Evolutionary conservation across 2,797 vertebrate genomes (phyloP).

Genomic region (Eulemur coronatus): DNA sequence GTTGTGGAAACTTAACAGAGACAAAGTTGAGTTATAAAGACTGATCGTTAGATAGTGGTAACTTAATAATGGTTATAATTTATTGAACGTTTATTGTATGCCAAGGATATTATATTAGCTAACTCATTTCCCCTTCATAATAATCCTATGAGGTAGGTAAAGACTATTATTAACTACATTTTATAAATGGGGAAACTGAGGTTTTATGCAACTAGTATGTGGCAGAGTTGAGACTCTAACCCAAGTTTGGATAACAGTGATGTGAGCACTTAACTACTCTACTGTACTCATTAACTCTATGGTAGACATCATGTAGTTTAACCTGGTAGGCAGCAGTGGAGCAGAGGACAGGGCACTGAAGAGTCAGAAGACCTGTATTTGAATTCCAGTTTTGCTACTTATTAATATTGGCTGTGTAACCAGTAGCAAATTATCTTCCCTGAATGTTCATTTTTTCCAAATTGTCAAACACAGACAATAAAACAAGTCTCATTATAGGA

Average conservation of each 20-base stretch:
- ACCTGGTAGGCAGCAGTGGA: background rate
- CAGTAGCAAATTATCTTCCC: background rate
- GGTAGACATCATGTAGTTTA: background rate
- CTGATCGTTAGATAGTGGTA: background rate
- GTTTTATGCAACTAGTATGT: background rate
- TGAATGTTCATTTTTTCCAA: background rate
- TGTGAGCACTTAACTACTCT: background rate
- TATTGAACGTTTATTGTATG: background rate
- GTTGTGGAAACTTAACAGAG: background rate
- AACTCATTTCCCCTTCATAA: background rate
- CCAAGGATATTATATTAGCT: background rate
- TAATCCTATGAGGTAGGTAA: background rate
- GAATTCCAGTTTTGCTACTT: background rate
- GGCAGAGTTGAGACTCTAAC: background rate
- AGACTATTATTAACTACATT: background rate
- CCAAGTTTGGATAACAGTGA: background rate
- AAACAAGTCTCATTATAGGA: background rate
- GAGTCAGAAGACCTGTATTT: background rate
- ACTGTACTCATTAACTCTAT: background rate
- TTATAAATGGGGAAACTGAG: slow-evolving; percentile 4
- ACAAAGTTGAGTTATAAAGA: background rate
- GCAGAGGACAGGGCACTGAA: background rate
- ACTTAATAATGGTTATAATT: background rate
- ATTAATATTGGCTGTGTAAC: background rate
- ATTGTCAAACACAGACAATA: background rate